Base-by-base conservation (phyloP, 2,113 vertebrate species). In the Anhinga rufa region DNA sequence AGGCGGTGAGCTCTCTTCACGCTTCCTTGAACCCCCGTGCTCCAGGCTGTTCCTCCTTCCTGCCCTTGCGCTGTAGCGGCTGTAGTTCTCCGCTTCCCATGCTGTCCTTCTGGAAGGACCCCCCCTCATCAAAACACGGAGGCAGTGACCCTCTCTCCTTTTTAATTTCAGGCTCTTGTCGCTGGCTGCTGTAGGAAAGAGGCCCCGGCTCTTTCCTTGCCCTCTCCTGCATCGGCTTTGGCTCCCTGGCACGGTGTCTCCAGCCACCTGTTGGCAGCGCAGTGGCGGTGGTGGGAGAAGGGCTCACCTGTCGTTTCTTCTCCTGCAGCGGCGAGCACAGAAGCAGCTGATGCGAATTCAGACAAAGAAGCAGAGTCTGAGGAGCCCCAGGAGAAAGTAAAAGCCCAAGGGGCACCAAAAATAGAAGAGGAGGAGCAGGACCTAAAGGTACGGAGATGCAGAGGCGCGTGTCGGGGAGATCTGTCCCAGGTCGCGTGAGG, bases 351-450 rank as follows among this genome's bases (percentile, higher is more conserved):
- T 69, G 98, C 86, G 1, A 94, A 44, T 95, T 98, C 97, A 89
- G 98, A 99, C 51, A 98, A 98, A 97, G 98, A 99, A 31, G 77
- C 96, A 38, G 99, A 99, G 83, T n/a, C 82, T 18, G 98, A 99
- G 72, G 96, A 95, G 76, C 95, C 97, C 46, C 98, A 98, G 69
- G 98, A 99, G 74, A 99, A 98, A 82, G 65, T 77, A 7, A 98
- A 96, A 95, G 40, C 86, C 34, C 99, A 98, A 86, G 90, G 95
- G 80, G 82, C 88, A 19, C 96, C 97, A 38, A 99, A 99, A 97
- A 92, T 97, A 40, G 98, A 99, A 78, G 98, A 98, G 83, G 98
- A 98, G n/a, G 99, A 99, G 80, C 98, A 98, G 54, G 99, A 99
- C 93, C 97, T 99, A 64, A 99, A 99, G 98, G 99, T 99, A 98